These are phyloP conservation scores for Andrena praecox DNA, from an alignment of 2,888 invertebrate species.

Conservation along the genomic window DNA sequence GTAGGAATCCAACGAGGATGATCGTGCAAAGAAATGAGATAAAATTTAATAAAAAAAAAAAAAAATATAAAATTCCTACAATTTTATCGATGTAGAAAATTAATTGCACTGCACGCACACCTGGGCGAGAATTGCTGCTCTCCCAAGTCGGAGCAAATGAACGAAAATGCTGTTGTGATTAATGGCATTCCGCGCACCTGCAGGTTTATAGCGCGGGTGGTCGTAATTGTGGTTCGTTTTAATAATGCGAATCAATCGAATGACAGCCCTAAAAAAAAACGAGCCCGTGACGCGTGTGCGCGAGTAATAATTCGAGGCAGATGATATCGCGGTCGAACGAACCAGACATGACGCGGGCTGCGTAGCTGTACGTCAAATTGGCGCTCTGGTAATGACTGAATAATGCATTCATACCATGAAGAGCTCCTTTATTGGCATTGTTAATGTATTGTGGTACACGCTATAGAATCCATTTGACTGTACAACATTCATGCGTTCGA, in stretches of 20 bases:
- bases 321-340: constrained; percentile 35
- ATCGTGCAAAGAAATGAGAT: no score
- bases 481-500: constrained; percentile 34
- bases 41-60: no score
- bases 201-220: neutral
- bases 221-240: constrained; percentile 24
- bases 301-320: constrained; percentile 32
- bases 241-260: constrained; percentile 28
- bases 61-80: neutral
- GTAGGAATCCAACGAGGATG: no score
- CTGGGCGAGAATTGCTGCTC: neutral
- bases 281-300: neutral
- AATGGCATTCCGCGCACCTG: neutral
- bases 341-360: constrained; percentile 40
- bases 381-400: constrained; percentile 70
- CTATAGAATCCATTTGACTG: constrained; percentile 41
- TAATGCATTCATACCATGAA: constrained; percentile 69
- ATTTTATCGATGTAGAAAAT: neutral
- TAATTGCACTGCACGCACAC: neutral
- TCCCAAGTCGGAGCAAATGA: neutral
- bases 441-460: constrained; percentile 68
- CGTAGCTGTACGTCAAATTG: constrained; percentile 68
- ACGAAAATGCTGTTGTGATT: neutral
- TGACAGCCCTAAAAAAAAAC: constrained; percentile 34
- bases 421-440: constrained; percentile 75